Conservation (phyloP, 2,797 vertebrate genomes). For the Coccyzus lansbergi region DNA sequence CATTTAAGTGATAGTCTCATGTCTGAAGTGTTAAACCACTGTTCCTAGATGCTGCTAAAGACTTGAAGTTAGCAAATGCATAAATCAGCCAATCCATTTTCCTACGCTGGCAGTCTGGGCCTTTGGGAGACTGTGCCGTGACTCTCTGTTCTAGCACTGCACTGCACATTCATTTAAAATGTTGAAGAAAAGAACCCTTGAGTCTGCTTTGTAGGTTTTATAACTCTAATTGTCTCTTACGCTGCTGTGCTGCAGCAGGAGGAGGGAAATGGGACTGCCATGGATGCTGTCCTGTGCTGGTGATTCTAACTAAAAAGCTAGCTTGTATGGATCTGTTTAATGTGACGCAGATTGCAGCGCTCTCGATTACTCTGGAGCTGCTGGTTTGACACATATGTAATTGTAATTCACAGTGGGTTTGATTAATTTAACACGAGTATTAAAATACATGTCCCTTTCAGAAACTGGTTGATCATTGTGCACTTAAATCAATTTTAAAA, state of each 20-base stretch:
- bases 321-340: background rate
- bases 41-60: background rate
- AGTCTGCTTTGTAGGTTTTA: background rate
- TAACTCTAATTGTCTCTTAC: background rate
- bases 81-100: slow-evolving; percentile 52
- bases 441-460: background rate
- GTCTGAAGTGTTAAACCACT: slow-evolving; percentile 27
- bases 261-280: background rate
- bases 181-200: background rate
- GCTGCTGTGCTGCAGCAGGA: background rate
- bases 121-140: background rate
- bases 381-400: background rate
- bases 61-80: slow-evolving; percentile 31
- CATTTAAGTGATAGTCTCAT: background rate
- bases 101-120: background rate
- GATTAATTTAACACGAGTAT: background rate
- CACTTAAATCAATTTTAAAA: background rate
- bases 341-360: fast-evolving
- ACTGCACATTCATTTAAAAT: slow-evolving; percentile 32
- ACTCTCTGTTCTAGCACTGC: background rate
- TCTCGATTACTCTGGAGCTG: background rate
- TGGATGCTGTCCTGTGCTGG: background rate
- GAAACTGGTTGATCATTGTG: background rate
- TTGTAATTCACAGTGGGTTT: background rate
- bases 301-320: background rate